Conservation (phyloP, 2,888 invertebrate genomes). For the Lamellibrachia satsuma region DNA sequence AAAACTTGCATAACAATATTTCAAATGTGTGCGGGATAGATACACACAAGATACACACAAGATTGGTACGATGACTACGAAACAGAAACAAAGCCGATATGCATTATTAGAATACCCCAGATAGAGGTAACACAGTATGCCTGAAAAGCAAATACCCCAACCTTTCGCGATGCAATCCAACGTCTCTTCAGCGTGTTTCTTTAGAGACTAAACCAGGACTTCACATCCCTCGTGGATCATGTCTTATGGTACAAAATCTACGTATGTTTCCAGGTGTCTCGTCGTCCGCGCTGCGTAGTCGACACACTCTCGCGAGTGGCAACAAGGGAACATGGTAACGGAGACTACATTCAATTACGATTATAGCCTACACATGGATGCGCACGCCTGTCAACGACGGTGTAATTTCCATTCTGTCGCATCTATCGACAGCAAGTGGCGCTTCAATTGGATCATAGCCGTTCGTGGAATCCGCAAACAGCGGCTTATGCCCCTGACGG, state of each 20-base stretch:
- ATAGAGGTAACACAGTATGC: background rate
- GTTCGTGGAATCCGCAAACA: background rate
- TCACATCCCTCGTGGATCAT: background rate
- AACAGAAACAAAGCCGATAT: background rate
- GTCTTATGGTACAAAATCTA: background rate
- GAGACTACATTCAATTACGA: constrained; percentile 12
- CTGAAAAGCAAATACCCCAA: background rate
- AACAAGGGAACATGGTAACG: background rate
- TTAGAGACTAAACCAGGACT: background rate
- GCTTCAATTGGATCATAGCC: background rate
- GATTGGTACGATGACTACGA: background rate
- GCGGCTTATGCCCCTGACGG: background rate
- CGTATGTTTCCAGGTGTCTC: background rate
- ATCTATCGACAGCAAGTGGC: background rate
- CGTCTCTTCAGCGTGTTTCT: background rate
- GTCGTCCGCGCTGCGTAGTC: background rate
- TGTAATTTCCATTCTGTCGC: background rate
- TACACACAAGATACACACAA: background rate
- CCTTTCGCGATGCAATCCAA: background rate
- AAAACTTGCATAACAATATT: background rate
- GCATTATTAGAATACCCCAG: background rate
- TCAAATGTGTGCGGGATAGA: background rate
- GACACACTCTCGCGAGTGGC: background rate
- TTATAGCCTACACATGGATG: background rate
- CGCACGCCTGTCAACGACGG: background rate